Conservation (phyloP, 2,113 vertebrate species). For the Xiphias gladius region DNA sequence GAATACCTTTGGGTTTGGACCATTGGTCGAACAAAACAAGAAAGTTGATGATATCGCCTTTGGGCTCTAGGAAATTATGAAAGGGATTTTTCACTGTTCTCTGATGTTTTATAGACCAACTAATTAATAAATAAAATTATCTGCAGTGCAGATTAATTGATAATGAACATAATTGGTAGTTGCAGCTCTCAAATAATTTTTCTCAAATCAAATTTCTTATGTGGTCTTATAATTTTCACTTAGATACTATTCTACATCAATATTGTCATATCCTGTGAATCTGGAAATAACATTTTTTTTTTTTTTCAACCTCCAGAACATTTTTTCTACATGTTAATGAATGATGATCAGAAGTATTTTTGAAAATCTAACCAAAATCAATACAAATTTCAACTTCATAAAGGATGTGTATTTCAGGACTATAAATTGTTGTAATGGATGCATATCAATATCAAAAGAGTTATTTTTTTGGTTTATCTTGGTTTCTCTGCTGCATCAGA, state of each 20-base stretch:
- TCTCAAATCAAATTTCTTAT: too few species aligned
- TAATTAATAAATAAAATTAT: too few species aligned
- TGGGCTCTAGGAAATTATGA: neutral
- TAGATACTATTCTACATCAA: too few species aligned
- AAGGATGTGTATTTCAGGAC: neutral
- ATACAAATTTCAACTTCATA: neutral
- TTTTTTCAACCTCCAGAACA: neutral
- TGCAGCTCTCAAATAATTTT: too few species aligned
- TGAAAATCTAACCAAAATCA: neutral
- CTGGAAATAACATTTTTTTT: neutral
- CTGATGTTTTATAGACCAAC: neutral
- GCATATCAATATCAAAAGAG: neutral
- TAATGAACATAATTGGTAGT: neutral
- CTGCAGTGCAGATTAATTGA: neutral
- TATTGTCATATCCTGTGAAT: neutral
- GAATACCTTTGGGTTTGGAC: too few species aligned
- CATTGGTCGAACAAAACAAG: too few species aligned
- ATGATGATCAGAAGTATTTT: neutral
- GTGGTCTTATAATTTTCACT: neutral
- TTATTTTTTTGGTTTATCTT: conserved; percentile 5
- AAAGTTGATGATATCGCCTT: too few species aligned
- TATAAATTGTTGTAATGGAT: conserved; percentile 2
- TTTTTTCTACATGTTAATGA: neutral
- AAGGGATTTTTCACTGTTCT: neutral
- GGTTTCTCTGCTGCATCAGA: neutral